These are phyloP conservation scores for Ischnura elegans DNA, from an alignment of 2,888 invertebrate species.

Conservation along the genomic window DNA sequence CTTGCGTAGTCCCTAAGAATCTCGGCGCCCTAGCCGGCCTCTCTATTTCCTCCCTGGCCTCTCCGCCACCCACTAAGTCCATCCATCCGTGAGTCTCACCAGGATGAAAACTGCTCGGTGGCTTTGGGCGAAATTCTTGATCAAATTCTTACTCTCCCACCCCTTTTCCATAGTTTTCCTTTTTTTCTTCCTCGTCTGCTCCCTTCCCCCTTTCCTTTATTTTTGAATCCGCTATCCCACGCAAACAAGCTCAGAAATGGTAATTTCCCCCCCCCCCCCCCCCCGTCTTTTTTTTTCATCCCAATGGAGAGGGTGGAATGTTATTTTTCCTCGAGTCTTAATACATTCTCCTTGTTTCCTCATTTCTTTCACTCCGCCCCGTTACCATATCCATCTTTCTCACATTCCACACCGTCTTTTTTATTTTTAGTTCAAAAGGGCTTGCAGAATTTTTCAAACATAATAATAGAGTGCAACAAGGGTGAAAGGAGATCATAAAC, in stretches of 20 bases:
- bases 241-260: conserved; percentile 26
- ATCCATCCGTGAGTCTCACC: not conserved
- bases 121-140: not conserved
- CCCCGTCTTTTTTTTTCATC: not conserved
- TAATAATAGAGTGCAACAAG: no score
- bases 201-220: not conserved
- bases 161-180: no score
- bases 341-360: not conserved
- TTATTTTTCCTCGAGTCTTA: not conserved
- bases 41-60: not conserved
- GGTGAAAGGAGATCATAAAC: no score
- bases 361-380: not conserved
- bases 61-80: not conserved
- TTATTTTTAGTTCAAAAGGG: no score
- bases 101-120: not conserved
- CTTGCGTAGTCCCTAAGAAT: not conserved
- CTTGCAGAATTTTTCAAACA: no score
- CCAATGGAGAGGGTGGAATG: not conserved
- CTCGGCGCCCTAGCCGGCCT: not conserved
- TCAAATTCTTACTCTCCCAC: not conserved
- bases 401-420: no score
- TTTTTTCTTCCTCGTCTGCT: not conserved
- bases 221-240: not conserved
- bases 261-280: not conserved
- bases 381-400: not conserved